These are phyloP conservation scores for Brenthis daphne DNA, from an alignment of 2,888 invertebrate genomes.

Conservation along the genomic window DNA sequence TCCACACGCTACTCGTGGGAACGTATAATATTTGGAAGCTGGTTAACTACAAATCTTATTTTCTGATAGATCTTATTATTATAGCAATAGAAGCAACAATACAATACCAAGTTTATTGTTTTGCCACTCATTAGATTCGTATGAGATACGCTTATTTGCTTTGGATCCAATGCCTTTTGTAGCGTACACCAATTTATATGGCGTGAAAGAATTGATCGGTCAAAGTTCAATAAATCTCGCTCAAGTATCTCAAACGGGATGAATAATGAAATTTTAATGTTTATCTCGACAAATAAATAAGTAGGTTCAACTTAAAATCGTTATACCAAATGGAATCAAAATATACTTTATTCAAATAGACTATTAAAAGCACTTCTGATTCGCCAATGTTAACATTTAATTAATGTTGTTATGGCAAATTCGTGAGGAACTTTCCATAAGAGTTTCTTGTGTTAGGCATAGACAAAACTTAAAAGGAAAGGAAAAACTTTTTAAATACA, in stretches of 20 bases:
- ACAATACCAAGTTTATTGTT: background rate
- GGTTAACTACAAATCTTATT: background rate
- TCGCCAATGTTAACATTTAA: no score
- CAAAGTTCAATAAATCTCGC: constrained; percentile 22
- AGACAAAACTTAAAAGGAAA: no score
- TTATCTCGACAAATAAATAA: constrained; percentile 11
- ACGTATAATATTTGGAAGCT: constrained; percentile 43
- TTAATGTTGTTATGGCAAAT: no score
- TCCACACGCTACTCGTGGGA: constrained; percentile 57
- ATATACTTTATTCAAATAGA: background rate
- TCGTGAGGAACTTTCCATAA: no score
- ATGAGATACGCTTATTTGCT: constrained; percentile 28
- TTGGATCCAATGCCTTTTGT: constrained; percentile 23
- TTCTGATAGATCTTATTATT: background rate
- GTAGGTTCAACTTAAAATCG: background rate
- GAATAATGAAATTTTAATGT: constrained; percentile 8
- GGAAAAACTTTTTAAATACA: no score
- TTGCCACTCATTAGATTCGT: constrained; percentile 19
- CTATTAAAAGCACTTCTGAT: no score
- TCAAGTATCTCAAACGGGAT: background rate
- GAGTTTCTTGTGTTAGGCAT: no score
- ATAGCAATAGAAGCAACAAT: constrained; percentile 1
- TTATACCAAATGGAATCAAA: background rate
- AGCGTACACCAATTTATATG: constrained; percentile 24
- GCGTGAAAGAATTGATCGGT: constrained; percentile 21